These are phyloP conservation scores for Elephantulus edwardii DNA, from an alignment of 2,113 vertebrate species.

Conservation along the genomic window DNA sequence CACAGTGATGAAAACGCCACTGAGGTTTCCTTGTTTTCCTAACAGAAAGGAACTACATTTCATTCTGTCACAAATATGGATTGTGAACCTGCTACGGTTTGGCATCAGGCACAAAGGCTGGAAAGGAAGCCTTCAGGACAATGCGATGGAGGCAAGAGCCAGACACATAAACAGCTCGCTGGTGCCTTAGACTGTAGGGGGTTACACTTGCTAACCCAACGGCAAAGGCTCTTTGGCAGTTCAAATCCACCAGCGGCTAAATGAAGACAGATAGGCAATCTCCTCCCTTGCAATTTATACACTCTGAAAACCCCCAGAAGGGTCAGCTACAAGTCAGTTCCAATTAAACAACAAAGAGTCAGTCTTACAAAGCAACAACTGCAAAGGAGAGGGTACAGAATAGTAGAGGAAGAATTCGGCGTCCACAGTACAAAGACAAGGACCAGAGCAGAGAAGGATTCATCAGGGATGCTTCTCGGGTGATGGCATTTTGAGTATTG, in stretches of 20 bases:
- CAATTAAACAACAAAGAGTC: too few relatives aligned
- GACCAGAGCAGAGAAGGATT: not conserved
- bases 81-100: not conserved
- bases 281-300: too few relatives aligned
- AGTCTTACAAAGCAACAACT: not conserved
- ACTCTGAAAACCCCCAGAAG: too few relatives aligned
- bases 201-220: too few relatives aligned
- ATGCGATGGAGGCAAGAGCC: not conserved
- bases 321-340: too few relatives aligned
- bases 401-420: not conserved
- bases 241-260: too few relatives aligned
- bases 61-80: not conserved
- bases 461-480: not conserved
- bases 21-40: not conserved
- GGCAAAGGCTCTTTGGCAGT: too few relatives aligned
- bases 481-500: not conserved
- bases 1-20: not conserved
- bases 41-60: not conserved
- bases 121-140: not conserved
- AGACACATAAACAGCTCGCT: not conserved
- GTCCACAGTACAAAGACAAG: not conserved
- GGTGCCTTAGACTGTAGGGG: too few relatives aligned
- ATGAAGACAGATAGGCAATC: too few relatives aligned
- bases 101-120: not conserved
- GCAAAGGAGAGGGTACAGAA: not conserved